phyloP scores from a whole-genome alignment of 2,113 vertebrate species.

The Andinoacara biseriatus region DNA sequence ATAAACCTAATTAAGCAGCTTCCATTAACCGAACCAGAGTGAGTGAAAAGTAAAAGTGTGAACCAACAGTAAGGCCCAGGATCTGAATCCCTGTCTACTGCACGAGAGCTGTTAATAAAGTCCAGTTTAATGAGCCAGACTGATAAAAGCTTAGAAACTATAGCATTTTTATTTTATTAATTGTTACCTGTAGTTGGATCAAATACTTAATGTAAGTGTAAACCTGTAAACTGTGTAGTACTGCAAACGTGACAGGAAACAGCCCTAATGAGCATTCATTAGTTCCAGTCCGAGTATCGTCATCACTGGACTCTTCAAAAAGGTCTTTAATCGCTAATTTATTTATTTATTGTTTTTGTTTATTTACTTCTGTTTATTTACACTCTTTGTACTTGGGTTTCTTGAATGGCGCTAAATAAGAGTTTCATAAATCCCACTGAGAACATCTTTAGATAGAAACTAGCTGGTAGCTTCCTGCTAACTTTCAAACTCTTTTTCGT shows the following conservation, averaged over 20 bases:
- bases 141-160: neutral
- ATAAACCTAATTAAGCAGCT: neutral
- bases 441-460: fast-evolving
- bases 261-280: no score
- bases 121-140: neutral
- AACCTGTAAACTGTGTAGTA: neutral
- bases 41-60: neutral
- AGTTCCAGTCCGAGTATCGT: no score
- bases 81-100: neutral
- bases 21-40: neutral
- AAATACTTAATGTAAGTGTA: neutral
- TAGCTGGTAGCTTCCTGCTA: neutral
- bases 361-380: no score
- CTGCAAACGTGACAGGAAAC: no score
- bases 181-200: no score
- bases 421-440: neutral
- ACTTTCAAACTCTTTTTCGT: neutral
- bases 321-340: no score
- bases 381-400: no score
- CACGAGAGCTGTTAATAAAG: neutral
- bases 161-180: no score
- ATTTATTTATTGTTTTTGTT: no score
- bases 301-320: no score
- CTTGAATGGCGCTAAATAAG: no score
- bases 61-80: neutral